Evolutionary conservation across 2,113 vertebrate genomes (phyloP).

Genomic region (Xiphophorus couchianus): DNA sequence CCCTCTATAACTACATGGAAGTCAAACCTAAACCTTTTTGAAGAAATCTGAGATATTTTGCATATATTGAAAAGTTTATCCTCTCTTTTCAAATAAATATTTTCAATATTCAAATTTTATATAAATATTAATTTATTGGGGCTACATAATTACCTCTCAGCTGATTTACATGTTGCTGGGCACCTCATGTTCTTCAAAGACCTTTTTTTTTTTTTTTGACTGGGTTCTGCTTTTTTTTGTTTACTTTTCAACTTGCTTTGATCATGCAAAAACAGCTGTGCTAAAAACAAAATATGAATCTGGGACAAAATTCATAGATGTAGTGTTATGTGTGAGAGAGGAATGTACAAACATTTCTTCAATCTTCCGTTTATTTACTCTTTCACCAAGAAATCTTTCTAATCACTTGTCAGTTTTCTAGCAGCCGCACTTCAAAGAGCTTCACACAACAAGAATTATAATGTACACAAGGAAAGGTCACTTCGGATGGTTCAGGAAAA

Average conservation of each 20-base stretch:
- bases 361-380: conserved; percentile 1
- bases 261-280: conserved; percentile 37
- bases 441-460: conserved; percentile 25
- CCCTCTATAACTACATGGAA: not conserved
- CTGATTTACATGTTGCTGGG: conserved; percentile 18
- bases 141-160: conserved; percentile 43
- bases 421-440: conserved; percentile 54
- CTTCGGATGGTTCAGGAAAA: conserved; percentile 31
- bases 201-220: conserved; percentile 15
- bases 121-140: conserved; percentile 19
- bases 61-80: not conserved
- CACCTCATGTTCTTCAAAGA: conserved; percentile 67
- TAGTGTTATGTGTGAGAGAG: conserved; percentile 1
- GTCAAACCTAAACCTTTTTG: not conserved
- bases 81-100: not conserved
- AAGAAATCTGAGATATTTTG: not conserved
- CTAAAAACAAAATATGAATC: not conserved
- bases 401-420: conserved; percentile 49
- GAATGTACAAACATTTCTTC: conserved; percentile 1
- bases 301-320: not conserved
- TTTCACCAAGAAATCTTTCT: conserved; percentile 56
- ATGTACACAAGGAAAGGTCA: conserved; percentile 32
- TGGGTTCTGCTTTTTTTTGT: conserved; percentile 9
- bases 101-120: not conserved
- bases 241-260: conserved; percentile 40